Conservation (phyloP, 30 jellyfish, hydroid and myxozoan genomes). For the Chrysaora quinquecirrha region DNA sequence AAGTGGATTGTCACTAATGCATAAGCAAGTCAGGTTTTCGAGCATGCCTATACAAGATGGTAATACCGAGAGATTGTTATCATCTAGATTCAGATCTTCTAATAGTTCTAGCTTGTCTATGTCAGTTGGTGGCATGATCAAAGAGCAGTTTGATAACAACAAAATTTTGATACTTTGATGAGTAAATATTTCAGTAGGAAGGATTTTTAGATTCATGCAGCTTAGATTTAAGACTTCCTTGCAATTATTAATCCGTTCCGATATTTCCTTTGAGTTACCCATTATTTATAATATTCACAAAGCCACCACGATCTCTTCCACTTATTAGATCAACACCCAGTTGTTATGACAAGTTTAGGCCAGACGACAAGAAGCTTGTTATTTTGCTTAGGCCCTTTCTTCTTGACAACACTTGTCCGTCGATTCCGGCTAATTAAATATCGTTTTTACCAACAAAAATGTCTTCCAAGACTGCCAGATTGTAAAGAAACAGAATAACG, state of each 20-base stretch:
- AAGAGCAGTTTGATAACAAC: slow-evolving; percentile 48
- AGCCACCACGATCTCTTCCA: no score
- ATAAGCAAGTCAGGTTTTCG: slow-evolving; percentile 56
- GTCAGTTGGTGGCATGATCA: slow-evolving; percentile 91
- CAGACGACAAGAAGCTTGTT: no score
- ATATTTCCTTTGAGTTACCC: no score
- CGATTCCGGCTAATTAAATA: no score
- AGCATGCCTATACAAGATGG: slow-evolving; percentile 73
- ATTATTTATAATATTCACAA: no score
- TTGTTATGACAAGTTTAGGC: no score
- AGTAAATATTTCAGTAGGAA: slow-evolving; percentile 63
- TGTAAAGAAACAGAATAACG: no score
- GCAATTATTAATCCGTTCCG: slow-evolving; percentile 11
- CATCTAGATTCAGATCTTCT: slow-evolving; percentile 81
- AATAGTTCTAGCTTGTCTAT: slow-evolving; percentile 47
- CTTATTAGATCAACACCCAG: no score
- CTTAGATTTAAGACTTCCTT: slow-evolving; percentile 58
- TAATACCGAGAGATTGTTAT: slow-evolving; percentile 78
- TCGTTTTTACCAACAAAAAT: no score
- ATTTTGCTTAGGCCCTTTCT: no score
- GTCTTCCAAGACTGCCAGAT: no score
- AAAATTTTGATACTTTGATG: slow-evolving; percentile 20
- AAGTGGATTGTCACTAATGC: slow-evolving; percentile 86
- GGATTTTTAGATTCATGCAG: slow-evolving; percentile 49
- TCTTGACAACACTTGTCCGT: no score